Conservation (phyloP, 2,113 vertebrate genomes). For the Panthera tigris region DNA sequence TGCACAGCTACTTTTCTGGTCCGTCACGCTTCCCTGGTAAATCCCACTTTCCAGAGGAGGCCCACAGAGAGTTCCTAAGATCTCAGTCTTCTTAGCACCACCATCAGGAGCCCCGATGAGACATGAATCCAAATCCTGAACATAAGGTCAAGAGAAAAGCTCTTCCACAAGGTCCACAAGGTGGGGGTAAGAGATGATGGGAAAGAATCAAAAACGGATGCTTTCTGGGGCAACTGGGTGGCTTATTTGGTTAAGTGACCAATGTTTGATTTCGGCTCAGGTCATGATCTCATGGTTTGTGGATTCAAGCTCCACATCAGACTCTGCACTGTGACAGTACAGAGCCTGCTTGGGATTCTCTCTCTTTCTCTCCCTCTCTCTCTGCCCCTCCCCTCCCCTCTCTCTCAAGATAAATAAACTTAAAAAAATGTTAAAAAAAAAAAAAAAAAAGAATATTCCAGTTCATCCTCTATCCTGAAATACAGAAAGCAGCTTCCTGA, state of each 20-base stretch:
- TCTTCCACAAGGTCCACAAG: background rate
- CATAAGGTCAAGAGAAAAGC: background rate
- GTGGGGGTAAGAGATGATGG: fast-evolving
- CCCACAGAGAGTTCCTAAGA: background rate
- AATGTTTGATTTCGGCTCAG: background rate
- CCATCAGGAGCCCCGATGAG: background rate
- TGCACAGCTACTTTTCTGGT: background rate
- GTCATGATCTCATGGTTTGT: background rate
- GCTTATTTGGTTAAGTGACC: background rate
- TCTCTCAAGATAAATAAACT: background rate
- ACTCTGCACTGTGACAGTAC: too few relatives aligned
- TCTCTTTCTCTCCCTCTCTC: background rate
- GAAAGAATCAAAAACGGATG: background rate
- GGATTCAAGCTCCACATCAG: background rate
- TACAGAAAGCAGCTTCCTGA: background rate
- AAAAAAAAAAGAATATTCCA: background rate
- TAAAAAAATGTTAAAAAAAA: background rate
- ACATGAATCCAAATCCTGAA: background rate
- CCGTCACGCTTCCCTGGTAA: background rate
- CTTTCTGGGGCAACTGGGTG: background rate
- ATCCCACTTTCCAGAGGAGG: background rate
- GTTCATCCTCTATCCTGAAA: background rate
- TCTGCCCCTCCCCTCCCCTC: background rate
- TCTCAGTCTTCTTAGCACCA: background rate
- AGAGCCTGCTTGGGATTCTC: background rate